These are phyloP conservation scores for Potamarius usumacintae DNA, from an alignment of 2,113 vertebrate genomes.

Conservation along the genomic window DNA sequence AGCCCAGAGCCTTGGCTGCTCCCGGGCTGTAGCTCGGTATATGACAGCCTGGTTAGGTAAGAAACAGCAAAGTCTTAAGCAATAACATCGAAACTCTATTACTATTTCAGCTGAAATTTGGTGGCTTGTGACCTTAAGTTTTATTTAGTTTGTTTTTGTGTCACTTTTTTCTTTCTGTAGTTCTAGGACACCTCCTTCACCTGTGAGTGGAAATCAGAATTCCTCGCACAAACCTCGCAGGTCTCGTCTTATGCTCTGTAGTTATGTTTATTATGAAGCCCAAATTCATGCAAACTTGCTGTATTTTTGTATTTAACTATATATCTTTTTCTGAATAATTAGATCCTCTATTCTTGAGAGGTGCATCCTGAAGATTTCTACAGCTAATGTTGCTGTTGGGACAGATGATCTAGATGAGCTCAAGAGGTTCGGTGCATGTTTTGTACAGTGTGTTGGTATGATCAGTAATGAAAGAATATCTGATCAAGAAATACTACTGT, in stretches of 20 bases:
- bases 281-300: background rate
- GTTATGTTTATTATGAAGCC: too few species aligned
- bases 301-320: background rate
- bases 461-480: background rate
- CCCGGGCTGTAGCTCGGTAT: slow-evolving; percentile 76
- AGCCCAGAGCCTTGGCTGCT: slow-evolving; percentile 79
- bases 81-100: background rate
- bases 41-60: slow-evolving; percentile 78
- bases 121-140: background rate
- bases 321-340: background rate
- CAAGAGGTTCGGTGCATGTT: slow-evolving; percentile 52
- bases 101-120: too few species aligned
- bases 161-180: slow-evolving; percentile 14
- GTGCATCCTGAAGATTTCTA: slow-evolving; percentile 76
- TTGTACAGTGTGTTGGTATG: background rate
- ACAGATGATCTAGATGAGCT: slow-evolving; percentile 71
- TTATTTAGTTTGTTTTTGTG: background rate
- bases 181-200: slow-evolving; percentile 52
- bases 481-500: background rate
- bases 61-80: slow-evolving; percentile 7
- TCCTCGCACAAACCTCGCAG: slow-evolving; percentile 64
- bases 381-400: slow-evolving; percentile 80
- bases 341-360: slow-evolving; percentile 78
- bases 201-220: slow-evolving; percentile 56
- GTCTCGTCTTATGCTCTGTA: slow-evolving; percentile 34